These are phyloP conservation scores for Cariama cristata DNA, from an alignment of 2,113 vertebrate genomes.

Conservation along the genomic window DNA sequence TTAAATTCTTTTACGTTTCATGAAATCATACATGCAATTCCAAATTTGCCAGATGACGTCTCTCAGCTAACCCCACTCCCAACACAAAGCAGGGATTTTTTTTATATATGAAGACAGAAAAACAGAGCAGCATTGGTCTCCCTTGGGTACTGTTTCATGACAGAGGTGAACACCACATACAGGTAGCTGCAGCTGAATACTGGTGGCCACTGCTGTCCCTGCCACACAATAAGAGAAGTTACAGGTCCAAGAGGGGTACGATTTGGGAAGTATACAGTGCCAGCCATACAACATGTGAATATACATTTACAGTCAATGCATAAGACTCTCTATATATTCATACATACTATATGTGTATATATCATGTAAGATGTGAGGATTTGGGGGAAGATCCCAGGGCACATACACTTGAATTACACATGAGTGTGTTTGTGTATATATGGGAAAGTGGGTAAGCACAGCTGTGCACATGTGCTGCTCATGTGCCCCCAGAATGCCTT, in stretches of 20 bases:
- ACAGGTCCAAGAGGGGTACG: not conserved
- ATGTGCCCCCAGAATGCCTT: not conserved
- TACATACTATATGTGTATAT: not conserved
- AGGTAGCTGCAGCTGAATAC: not conserved
- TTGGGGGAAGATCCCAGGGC: not conserved
- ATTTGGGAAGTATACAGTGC: not conserved
- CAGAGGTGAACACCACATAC: not conserved
- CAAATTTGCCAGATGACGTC: not conserved
- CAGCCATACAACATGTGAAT: not conserved
- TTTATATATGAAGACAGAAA: not conserved
- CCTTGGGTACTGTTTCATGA: not conserved
- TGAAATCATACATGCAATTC: not conserved
- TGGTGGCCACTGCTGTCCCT: not conserved
- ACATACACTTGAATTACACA: fast-evolving
- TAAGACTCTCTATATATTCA: not conserved
- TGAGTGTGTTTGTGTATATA: not conserved
- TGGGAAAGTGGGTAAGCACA: not conserved
- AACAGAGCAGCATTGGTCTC: not conserved
- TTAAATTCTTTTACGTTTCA: not conserved
- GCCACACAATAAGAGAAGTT: not conserved
- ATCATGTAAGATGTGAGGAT: not conserved
- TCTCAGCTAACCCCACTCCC: not conserved
- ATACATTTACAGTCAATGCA: not conserved
- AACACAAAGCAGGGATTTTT: not conserved
- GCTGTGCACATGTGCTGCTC: not conserved